Base-by-base conservation (phyloP, 2,888 invertebrate species). In the Caenorhabditis virilis region DNA sequence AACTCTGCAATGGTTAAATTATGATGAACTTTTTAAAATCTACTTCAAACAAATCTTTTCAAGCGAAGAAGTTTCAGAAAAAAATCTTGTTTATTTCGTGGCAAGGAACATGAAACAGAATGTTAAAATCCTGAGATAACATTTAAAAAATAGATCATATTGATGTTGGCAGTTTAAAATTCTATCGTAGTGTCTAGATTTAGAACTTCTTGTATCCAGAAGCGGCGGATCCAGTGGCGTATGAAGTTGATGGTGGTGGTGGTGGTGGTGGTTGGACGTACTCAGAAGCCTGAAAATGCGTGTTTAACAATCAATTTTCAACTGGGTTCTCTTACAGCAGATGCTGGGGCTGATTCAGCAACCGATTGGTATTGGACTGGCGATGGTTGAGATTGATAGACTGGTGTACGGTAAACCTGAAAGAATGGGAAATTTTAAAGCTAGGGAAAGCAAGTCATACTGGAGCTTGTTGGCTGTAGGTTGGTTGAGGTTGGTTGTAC, bases 211-310 rank as follows among this genome's bases (percentile, higher is more conserved):
- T 60, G 66, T 60, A 66, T 60, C 60, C 56, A 26, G 38, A 48
- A 26, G 45, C 25, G 35, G 49, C 41, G 42, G 57, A 27, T 47
- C 54, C 64, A 25, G 53, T 51, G 11, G 50, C 51, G 25, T 47
- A 59, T 20, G 48, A 35, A n/a, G 57, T 42, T 47, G 64, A 47
- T 48, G 58, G 51, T 58, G 56, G 53, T 46, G 56, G 54, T 53
- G 63, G 57, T 64, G 64, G 63, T 54, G 57, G 64, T 22, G 57
- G 35, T 35, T 64, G 58, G 33, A 48, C 55, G 49, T 63, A 63
- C 23, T 39, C 39, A 18, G 43, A 15, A 13, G 16, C 43, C 43
- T 45, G 15, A 20, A 39, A 39, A 20, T 27, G 27, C 26, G 4
- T 27, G 6, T 25, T 42, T n/a, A 11, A n/a, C 7, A 16, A 18